Evolutionary conservation across 1,140 invertebrate species (phyloP), one percentile per base, ranked within the genome.

Genomic region (Danaus plexippus): DNA sequence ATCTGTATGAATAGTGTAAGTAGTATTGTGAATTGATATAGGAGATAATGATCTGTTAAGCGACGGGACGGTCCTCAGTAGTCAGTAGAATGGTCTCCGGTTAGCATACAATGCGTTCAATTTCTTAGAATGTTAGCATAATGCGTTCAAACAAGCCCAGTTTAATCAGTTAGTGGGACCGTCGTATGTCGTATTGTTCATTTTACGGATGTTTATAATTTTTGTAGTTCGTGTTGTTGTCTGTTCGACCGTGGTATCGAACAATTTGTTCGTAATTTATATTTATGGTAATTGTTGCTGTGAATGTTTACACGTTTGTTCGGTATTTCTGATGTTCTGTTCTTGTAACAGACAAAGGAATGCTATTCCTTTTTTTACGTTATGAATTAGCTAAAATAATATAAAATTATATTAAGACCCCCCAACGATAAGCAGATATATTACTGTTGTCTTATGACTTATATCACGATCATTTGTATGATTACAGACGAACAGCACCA

Each of bases 401-500:
- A 43, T 12, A 10, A 22, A 43, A 52, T 22, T 2, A 22, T 2
- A 22, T 6, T 22, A 22, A 22, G 18, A n/a, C n/a, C n/a, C n/a
- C n/a, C n/a, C n/a, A n/a, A n/a, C n/a, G n/a, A n/a, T n/a, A n/a
- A n/a, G n/a, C n/a, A n/a, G n/a, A n/a, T n/a, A n/a, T 15, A 32
- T 32, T 32, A 8, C 22, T 32, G 22, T 32, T 32, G 4, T 32
- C 7, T 32, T 4, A 32, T 32, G 4, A 4, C 7, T 32, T 4
- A 32, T 32, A 32, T 32, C 22, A 32, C 22, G 5, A 32, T 32
- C 22, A 32, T 32, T 32, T 32, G 22, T 50, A 53, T 44, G 15
- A 1, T 56, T 50, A 12, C 67, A 85, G 82, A 59, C 67, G 12
- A 62, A 67, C 51, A 61, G 67, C 47, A 62, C 60, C 10, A 72